phyloP scores from a whole-genome alignment of 2,888 invertebrate genomes.

The Dermolepida albohirtum region DNA sequence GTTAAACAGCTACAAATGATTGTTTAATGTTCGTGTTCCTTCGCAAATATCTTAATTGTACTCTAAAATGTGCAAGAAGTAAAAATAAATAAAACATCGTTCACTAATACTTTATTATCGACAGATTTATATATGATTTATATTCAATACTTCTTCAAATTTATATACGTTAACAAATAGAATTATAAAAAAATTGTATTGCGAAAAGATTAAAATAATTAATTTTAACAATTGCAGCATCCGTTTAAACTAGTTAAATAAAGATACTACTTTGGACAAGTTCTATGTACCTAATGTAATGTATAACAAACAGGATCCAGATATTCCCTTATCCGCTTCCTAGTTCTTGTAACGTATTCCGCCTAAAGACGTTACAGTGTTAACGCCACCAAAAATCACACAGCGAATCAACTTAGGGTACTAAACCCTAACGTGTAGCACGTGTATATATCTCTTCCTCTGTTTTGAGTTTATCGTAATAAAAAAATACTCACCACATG shows the following conservation, averaged over 20 bases:
- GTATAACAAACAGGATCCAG: conserved; percentile 2
- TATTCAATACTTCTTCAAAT: no score
- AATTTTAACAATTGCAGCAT: background rate
- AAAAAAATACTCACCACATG: background rate
- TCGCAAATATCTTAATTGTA: no score
- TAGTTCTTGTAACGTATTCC: conserved; percentile 34
- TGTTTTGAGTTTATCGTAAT: no score
- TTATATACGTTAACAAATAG: no score
- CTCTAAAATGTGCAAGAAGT: no score
- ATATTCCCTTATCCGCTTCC: conserved; percentile 4
- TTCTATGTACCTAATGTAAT: conserved; percentile 5
- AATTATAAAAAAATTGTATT: no score
- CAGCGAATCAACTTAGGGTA: conserved; percentile 53
- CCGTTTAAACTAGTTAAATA: conserved; percentile 10
- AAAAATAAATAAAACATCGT: no score
- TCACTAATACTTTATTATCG: no score
- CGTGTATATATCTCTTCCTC: conserved; percentile 46
- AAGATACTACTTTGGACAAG: conserved; percentile 6
- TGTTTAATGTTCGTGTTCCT: no score
- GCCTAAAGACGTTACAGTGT: conserved; percentile 54
- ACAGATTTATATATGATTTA: no score
- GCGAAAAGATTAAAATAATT: no score
- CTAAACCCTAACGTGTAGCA: conserved; percentile 50
- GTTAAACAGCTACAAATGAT: no score
- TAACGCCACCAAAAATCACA: conserved; percentile 57